Evolutionary conservation across 2,797 vertebrate genomes (phyloP).

Genomic region (Carcharodon carcharias): DNA sequence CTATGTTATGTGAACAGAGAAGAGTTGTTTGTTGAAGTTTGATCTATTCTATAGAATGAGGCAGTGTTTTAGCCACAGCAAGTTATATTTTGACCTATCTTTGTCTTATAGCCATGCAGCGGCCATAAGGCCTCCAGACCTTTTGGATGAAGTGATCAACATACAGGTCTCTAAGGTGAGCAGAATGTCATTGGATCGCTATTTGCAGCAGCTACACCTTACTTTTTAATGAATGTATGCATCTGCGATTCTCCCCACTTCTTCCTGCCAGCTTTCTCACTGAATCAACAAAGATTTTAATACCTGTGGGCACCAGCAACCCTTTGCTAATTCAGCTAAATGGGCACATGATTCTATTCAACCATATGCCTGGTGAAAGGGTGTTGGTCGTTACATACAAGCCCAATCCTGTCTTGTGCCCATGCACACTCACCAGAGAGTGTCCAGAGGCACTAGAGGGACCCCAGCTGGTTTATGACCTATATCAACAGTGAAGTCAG

Average conservation of each 20-base stretch:
- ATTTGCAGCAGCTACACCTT: background rate
- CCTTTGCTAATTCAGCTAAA: background rate
- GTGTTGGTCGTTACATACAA: background rate
- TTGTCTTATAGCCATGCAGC: conserved; percentile 73
- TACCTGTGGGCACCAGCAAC: accelerated
- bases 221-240: background rate
- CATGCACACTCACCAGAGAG: background rate
- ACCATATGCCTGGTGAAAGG: background rate
- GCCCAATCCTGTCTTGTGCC: background rate
- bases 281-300: background rate
- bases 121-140: conserved; percentile 74
- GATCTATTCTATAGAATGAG: background rate
- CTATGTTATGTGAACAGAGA: background rate
- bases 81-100: conserved; percentile 12
- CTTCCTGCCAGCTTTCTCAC: background rate
- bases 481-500: background rate
- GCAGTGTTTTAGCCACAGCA: background rate
- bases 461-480: background rate
- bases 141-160: conserved; percentile 80
- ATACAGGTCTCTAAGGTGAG: conserved; percentile 88
- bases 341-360: background rate
- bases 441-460: background rate
- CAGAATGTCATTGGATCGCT: background rate
- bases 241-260: background rate
- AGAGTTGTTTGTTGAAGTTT: background rate